phyloP scores from a whole-genome alignment of 2,113 vertebrate genomes.

The Salvator merianae region DNA sequence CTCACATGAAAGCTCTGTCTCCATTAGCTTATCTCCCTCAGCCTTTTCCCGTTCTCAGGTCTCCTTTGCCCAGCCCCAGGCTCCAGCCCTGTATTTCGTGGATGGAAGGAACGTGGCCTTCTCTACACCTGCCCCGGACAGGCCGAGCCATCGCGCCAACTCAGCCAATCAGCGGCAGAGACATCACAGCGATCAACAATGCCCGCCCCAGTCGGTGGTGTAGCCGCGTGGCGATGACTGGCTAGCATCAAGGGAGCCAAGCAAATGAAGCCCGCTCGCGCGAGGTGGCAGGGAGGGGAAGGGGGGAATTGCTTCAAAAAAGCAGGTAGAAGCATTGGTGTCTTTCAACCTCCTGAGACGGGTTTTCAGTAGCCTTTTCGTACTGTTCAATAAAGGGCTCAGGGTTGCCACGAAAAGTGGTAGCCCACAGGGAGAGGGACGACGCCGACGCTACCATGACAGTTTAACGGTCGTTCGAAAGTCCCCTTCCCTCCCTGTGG shows the following conservation, averaged over 20 bases:
- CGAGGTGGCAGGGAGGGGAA: background rate
- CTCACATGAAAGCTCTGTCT: too few relatives aligned
- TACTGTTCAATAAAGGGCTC: background rate
- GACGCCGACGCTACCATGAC: background rate
- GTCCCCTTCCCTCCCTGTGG: too few relatives aligned
- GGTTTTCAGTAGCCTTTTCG: background rate
- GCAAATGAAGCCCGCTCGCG: background rate
- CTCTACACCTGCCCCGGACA: background rate
- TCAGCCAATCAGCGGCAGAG: background rate
- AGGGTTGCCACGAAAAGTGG: too few relatives aligned
- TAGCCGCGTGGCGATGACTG: too few relatives aligned
- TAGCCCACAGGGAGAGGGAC: too few relatives aligned
- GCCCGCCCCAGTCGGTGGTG: too few relatives aligned
- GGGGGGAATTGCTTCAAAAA: background rate
- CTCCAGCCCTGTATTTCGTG: too few relatives aligned
- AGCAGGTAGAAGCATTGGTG: background rate
- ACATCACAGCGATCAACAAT: background rate
- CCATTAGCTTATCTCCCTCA: too few relatives aligned
- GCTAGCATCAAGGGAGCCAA: too few relatives aligned
- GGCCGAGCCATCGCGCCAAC: background rate
- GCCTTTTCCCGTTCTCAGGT: too few relatives aligned
- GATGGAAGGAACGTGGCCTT: too few relatives aligned
- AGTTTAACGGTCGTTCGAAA: conserved; percentile 1
- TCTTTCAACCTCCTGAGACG: background rate
- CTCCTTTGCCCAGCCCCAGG: too few relatives aligned